Evolutionary conservation across 2,113 vertebrate genomes (phyloP), one percentile per base, ranked within the genome.

Genomic region (Paramormyrops kingsleyae): DNA sequence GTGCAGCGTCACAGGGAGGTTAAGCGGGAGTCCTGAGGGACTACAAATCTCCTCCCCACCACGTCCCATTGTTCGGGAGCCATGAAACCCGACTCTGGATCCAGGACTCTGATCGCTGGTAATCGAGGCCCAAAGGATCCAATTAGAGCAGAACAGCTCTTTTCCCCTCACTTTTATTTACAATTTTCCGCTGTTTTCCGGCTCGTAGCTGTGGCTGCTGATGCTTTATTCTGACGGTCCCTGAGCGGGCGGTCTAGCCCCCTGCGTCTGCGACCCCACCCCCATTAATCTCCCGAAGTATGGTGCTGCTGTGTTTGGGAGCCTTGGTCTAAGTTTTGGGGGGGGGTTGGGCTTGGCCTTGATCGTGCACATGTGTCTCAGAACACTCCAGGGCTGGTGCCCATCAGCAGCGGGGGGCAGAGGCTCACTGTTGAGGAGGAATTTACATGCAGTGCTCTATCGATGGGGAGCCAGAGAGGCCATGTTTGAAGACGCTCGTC

Each of bases 51-150:
- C 92, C 92, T 94, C 91, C 94, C 91, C 35, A 42, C 85, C 91
- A 95, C 95, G 96, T 95, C 95, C 94, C 94, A 94, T 96, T 97
- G 96, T 96, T 96, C 94, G 94, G 94, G 95, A 96, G 95, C 93
- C 95, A 95, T 96, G 95, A 96, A 96, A 96, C 94, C 92, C 90
- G 96, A 96, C 95, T 95, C 93, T 93, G 92, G 93, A 95, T 96
- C 95, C 96, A 95, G 95, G 95, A 93, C 94, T 95, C 95, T 96
- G 95, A 96, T 96, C 95, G 95, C 94, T 92, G 90, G 74, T 88
- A 94, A 93, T 90, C 92, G 90, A 35, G 91, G 92, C 96, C 95
- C 96, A 95, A 93, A 97, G 96, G 95, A 96, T 95, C 96, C 94
- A 96, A 96, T 96, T 97, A 96, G 94, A 96, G 92, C 92, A 95